Evolutionary conservation across 2,797 vertebrate genomes (phyloP).

Genomic region (Poeciliopsis turneri): DNA sequence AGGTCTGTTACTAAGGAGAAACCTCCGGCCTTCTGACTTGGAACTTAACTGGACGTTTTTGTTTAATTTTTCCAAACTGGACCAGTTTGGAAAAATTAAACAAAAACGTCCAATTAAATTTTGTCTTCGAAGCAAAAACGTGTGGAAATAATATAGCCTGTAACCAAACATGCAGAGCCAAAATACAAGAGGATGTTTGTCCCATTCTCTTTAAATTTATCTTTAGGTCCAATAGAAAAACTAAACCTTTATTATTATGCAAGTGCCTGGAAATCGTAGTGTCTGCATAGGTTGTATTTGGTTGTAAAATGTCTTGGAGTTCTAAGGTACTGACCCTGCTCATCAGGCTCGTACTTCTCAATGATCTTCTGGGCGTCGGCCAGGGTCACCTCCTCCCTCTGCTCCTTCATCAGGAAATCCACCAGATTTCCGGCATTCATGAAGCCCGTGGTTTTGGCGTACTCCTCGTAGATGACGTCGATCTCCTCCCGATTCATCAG

Average conservation of each 20-base stretch:
- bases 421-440: slow-evolving; percentile 86
- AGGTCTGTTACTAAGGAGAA: neutral
- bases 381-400: slow-evolving; percentile 81
- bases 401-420: slow-evolving; percentile 85
- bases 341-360: slow-evolving; percentile 87
- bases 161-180: neutral
- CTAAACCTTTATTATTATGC: neutral
- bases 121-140: neutral
- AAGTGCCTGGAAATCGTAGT: neutral
- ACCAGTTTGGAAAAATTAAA: too few species aligned
- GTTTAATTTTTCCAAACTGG: neutral
- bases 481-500: slow-evolving; percentile 91
- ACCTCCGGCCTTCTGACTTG: neutral
- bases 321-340: slow-evolving; percentile 79
- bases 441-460: slow-evolving; percentile 73
- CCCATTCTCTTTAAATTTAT: neutral
- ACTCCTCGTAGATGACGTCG: slow-evolving; percentile 81
- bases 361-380: slow-evolving; percentile 85
- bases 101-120: too few species aligned
- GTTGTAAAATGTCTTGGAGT: neutral
- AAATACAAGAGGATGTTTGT: neutral
- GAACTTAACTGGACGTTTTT: neutral
- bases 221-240: neutral
- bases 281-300: neutral
- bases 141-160: neutral